Evolutionary conservation across 1,140 invertebrate species (phyloP).

Genomic region (Protaetia brevitarsis): DNA sequence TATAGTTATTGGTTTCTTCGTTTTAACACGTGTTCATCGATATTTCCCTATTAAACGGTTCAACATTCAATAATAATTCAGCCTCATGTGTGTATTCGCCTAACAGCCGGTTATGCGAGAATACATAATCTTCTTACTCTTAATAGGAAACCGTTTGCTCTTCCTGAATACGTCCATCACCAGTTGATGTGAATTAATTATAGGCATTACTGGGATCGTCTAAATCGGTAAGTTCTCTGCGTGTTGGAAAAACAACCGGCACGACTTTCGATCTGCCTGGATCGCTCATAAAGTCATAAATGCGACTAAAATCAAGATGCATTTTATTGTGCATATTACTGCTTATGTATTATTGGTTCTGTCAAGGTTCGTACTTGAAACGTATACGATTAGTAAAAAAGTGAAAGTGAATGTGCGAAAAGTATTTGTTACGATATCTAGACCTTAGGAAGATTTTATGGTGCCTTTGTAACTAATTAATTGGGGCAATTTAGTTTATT

Average conservation of each 20-base stretch:
- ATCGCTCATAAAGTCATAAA: not conserved
- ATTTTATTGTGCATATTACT: not conserved
- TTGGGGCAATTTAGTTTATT: no score
- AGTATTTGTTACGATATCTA: not conserved
- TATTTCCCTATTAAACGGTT: not conserved
- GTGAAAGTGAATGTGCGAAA: conserved; percentile 13
- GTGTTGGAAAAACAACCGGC: not conserved
- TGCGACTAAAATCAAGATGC: not conserved
- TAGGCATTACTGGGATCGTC: not conserved
- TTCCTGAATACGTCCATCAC: conserved; percentile 2
- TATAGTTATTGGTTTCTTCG: conserved; percentile 5
- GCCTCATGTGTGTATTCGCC: not conserved
- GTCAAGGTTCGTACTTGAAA: conserved; percentile 1
- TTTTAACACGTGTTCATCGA: conserved; percentile 4
- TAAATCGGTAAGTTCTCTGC: not conserved
- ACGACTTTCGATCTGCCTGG: not conserved
- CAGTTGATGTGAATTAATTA: conserved; percentile 4
- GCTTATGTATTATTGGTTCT: conserved; percentile 1
- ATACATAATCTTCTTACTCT: not conserved
- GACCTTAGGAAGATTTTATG: no score
- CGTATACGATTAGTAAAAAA: not conserved
- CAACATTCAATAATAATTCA: not conserved
- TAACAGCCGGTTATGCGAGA: not conserved
- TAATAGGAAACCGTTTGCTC: conserved; percentile 12
- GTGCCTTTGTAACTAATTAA: no score